Evolutionary conservation across 1,140 invertebrate species (phyloP), one percentile per base, ranked within the genome.

Genomic region (Diachasmimorpha longicaudata): DNA sequence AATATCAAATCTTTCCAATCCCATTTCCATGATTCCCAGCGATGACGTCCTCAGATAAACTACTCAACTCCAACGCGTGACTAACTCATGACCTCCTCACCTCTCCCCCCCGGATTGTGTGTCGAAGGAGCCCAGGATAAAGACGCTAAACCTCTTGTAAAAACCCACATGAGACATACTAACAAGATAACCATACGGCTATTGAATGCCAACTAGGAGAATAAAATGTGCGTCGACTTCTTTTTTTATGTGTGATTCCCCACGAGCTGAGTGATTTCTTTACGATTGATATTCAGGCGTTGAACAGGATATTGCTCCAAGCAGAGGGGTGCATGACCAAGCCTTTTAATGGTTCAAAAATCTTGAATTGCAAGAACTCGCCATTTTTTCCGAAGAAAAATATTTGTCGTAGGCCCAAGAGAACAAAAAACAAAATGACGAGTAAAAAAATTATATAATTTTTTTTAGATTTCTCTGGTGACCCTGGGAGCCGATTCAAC

Each of bases 381-480:
- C 31, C 2, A 31, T 31, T 31, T 46, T 46, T 46, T 46, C n/a
- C 11, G 44, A 46, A 46, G n/a, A 9, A 52, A 52, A 52, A 16
- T n/a, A 10, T 19, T 19, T 52, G 14, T 16, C 19, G 2, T 42
- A 31, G 2, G 6, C 31, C 6, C n/a, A n/a, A n/a, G n/a, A n/a
- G n/a, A n/a, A 31, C 31, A 6, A 31, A 31, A 31, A 31, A 31
- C n/a, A 31, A 31, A 6, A 31, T 6, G 31, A 31, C 31, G 31
- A 31, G 31, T 31, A 6, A 31, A 31, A 31, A 31, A 2, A 42
- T 42, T 42, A n/a, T n/a, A n/a, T n/a, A n/a, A 42, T 11, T 42
- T 42, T 42, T 76, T 66, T 80, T 80, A 55, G 86, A 80, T 86
- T 31, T 80, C 85, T 3, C 48, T 88, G 73, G 84, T 87, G 11